phyloP scores from a whole-genome alignment of 2,888 invertebrate species.

The Acleris holmiana region DNA sequence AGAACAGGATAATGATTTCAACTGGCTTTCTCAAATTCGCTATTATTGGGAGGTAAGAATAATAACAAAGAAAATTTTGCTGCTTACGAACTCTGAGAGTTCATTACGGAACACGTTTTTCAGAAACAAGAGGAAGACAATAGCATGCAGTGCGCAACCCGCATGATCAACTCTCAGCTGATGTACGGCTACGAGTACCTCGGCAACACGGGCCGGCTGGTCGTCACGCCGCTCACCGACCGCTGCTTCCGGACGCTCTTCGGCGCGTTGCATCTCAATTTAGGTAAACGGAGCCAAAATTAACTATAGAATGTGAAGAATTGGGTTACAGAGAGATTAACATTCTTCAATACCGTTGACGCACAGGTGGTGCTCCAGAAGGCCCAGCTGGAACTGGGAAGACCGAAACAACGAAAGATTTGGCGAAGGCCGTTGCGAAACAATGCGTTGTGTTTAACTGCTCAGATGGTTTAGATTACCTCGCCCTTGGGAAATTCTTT shows the following conservation, averaged over 20 bases:
- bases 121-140: conserved; percentile 77
- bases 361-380: conserved; percentile 90
- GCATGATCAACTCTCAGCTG: conserved; percentile 95
- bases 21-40: conserved; percentile 92
- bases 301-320: background rate
- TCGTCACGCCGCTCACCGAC: conserved; percentile 97
- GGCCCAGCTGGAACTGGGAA: conserved; percentile 95
- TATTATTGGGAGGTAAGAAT: conserved; percentile 91
- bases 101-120: background rate
- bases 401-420: conserved; percentile 97
- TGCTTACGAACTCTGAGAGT: background rate
- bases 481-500: conserved; percentile 96
- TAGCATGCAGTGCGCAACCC: conserved; percentile 85
- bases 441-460: conserved; percentile 99
- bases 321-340: background rate
- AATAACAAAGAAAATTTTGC: background rate
- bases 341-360: too few species aligned
- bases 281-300: conserved; percentile 74
- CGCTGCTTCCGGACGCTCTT: conserved; percentile 96
- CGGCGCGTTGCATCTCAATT: conserved; percentile 94
- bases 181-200: conserved; percentile 97
- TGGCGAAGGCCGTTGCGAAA: conserved; percentile 97
- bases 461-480: conserved; percentile 96
- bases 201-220: conserved; percentile 93
- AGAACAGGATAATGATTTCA: conserved; percentile 90